Percentiles rank a stretch among this genome's conserved stretches.
phyloP scores from a whole-genome alignment of 2,888 invertebrate genomes.

The Eupithecia tripunctaria region DNA sequence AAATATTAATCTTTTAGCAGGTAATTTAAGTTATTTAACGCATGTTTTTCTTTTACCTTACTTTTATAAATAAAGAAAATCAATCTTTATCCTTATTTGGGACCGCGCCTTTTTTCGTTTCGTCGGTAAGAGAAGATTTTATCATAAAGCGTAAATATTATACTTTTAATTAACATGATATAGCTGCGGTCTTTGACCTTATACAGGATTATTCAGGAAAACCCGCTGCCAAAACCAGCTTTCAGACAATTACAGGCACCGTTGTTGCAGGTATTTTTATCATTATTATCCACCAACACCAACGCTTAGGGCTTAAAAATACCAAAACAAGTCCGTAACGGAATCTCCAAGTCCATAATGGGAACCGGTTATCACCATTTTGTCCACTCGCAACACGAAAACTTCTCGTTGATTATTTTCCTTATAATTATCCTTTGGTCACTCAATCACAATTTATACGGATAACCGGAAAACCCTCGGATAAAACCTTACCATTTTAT shows the following conservation, averaged over 20 bases:
- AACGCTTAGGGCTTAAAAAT: slow-evolving; percentile 19
- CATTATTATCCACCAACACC: slow-evolving; percentile 7
- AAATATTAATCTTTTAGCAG: no score
- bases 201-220: background rate
- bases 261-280: background rate
- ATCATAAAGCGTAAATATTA: background rate
- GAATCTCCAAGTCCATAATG: background rate
- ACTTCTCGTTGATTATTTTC: slow-evolving; percentile 16
- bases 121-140: no score
- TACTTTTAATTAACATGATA: background rate
- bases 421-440: background rate
- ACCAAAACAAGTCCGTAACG: slow-evolving; percentile 24
- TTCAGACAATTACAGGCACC: background rate
- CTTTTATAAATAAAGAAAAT: no score
- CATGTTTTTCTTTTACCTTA: no score
- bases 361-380: slow-evolving; percentile 31
- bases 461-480: no score
- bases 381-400: slow-evolving; percentile 19
- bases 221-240: background rate
- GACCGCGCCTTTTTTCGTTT: no score
- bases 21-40: no score
- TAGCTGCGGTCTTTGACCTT: slow-evolving; percentile 1
- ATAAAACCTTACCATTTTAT: slow-evolving; percentile 38
- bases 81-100: no score
- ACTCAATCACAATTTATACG: slow-evolving; percentile 4